These are phyloP conservation scores for Nomada ferruginata DNA, from an alignment of 2,888 invertebrate species.

Conservation along the genomic window DNA sequence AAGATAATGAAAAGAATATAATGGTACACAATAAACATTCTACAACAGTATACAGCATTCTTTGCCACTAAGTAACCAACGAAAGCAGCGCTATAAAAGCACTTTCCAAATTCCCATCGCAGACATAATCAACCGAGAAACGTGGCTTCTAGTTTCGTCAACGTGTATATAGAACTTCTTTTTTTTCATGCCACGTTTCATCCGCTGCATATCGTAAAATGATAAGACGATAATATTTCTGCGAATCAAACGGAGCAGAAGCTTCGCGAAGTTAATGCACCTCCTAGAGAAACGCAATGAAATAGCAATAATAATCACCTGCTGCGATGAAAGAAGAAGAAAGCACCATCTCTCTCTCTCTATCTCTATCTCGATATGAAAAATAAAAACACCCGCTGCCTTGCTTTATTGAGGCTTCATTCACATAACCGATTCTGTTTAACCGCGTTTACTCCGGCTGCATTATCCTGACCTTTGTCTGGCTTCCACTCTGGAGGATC, in stretches of 20 bases:
- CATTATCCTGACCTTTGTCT: constrained; percentile 62
- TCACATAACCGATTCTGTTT: constrained; percentile 35
- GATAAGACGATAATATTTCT: not conserved
- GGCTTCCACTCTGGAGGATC: constrained; percentile 45
- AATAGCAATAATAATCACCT: constrained; percentile 19
- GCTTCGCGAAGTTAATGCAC: not conserved
- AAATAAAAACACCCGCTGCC: not conserved
- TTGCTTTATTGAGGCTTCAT: constrained; percentile 21
- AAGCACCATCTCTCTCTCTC: not conserved
- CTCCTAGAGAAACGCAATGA: not conserved
- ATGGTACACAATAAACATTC: too few species aligned
- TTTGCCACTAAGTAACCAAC: not conserved
- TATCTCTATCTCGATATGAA: not conserved
- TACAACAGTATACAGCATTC: too few species aligned
- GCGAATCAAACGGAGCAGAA: not conserved
- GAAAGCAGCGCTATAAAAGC: not conserved
- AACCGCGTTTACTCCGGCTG: constrained; percentile 30
- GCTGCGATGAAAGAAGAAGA: not conserved
- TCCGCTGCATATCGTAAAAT: not conserved
- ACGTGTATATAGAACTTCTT: not conserved
- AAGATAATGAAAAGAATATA: too few species aligned
- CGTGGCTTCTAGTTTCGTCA: not conserved
- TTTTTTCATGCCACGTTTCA: not conserved
- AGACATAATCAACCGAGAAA: not conserved
- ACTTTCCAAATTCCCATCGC: not conserved